Evolutionary conservation across 2,888 invertebrate species (phyloP).

Genomic region (Ornithoptera alexandrae): DNA sequence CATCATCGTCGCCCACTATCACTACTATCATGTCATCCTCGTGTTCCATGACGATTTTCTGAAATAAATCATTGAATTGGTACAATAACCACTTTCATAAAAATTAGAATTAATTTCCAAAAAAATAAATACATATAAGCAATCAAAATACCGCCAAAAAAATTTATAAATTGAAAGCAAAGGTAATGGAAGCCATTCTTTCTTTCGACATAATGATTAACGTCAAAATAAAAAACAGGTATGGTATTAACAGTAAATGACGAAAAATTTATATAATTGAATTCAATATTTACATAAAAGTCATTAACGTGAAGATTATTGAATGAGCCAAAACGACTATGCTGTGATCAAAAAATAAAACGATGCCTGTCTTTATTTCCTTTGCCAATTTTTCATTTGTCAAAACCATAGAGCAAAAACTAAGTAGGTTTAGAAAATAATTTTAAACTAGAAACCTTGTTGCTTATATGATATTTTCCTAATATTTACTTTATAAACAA

Average conservation of each 20-base stretch:
- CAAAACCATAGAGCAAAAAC: slow-evolving; percentile 8
- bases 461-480: too few relatives aligned
- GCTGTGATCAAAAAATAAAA: background rate
- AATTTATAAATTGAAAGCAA: slow-evolving; percentile 33
- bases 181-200: slow-evolving; percentile 22
- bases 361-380: slow-evolving; percentile 14
- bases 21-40: slow-evolving; percentile 51
- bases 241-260: background rate
- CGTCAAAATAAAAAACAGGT: slow-evolving; percentile 4
- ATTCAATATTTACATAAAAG: background rate
- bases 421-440: too few relatives aligned
- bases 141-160: slow-evolving; percentile 36
- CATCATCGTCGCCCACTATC: slow-evolving; percentile 43
- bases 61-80: slow-evolving; percentile 8
- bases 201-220: slow-evolving; percentile 3
- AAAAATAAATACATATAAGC: background rate
- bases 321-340: background rate
- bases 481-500: too few relatives aligned
- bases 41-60: slow-evolving; percentile 37
- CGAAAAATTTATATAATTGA: background rate
- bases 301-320: background rate
- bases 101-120: background rate
- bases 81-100: background rate
- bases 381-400: slow-evolving; percentile 24
- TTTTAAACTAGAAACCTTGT: too few relatives aligned